Conservation (phyloP, 2,113 vertebrate species). For the Macquaria australasica region DNA sequence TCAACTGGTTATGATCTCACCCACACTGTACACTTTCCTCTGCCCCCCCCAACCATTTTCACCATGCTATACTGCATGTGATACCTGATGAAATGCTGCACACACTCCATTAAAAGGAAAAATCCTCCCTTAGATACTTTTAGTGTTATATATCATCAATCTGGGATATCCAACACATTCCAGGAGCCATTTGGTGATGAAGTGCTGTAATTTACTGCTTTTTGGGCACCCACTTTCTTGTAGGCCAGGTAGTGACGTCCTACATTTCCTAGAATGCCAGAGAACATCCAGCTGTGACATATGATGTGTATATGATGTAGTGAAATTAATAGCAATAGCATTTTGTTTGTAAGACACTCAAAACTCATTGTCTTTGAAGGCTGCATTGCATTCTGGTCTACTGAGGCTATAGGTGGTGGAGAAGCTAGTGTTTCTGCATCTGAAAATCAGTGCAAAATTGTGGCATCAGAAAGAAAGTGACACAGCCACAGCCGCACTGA, state of each 20-base stretch:
- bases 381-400: neutral
- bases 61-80: neutral
- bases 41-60: constrained; percentile 11
- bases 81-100: constrained; percentile 26
- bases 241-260: neutral
- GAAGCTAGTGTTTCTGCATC: neutral
- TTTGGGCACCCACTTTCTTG: neutral
- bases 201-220: constrained; percentile 28
- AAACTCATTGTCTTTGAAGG: neutral
- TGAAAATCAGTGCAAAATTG: constrained; percentile 1
- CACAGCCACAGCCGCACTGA: neutral
- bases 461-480: neutral
- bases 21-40: constrained; percentile 2
- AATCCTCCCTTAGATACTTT: constrained; percentile 19
- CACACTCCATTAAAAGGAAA: constrained; percentile 44
- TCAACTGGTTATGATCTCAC: constrained; percentile 39
- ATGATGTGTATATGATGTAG: too few relatives aligned
- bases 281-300: neutral
- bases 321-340: too few relatives aligned
- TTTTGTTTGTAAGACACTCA: neutral
- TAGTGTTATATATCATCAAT: constrained; percentile 47
- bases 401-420: neutral
- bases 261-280: constrained; percentile 14
- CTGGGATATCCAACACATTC: constrained; percentile 9
- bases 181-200: constrained; percentile 50